A percentile compares a stretch with the other conserved stretches of the same genome.
These are phyloP conservation scores for Thunnus albacares DNA, from an alignment of 2,797 vertebrate species.

Conservation along the genomic window DNA sequence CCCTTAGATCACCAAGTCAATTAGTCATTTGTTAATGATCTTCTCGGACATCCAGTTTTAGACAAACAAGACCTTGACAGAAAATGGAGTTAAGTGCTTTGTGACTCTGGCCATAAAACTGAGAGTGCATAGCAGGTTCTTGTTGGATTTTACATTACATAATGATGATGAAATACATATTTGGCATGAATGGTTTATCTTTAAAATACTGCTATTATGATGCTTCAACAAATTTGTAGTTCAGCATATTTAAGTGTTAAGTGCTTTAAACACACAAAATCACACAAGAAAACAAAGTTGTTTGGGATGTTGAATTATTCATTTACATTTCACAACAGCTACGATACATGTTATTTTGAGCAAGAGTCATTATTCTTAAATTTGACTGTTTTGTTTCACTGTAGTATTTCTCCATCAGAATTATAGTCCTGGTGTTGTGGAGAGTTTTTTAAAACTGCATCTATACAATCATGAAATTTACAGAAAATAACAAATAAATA, in stretches of 20 bases:
- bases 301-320: background rate
- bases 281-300: constrained; percentile 1
- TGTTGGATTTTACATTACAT: constrained; percentile 32
- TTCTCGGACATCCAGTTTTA: constrained; percentile 59
- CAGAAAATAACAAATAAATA: background rate
- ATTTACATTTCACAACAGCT: constrained; percentile 1
- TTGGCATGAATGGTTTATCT: constrained; percentile 5
- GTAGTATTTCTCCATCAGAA: background rate
- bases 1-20: constrained; percentile 35
- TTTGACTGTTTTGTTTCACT: background rate
- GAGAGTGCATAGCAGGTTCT: background rate
- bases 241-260: background rate
- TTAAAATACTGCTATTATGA: background rate
- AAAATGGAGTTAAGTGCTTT: constrained; percentile 72
- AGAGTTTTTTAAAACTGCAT: background rate
- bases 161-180: constrained; percentile 20
- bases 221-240: background rate
- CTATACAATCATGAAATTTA: background rate
- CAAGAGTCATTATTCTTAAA: background rate
- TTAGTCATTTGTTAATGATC: constrained; percentile 63
- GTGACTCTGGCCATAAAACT: constrained; percentile 60
- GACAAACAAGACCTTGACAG: constrained; percentile 69
- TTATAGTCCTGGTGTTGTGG: background rate
- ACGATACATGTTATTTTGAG: background rate
- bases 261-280: constrained; percentile 17